Conservation (phyloP, 2,113 vertebrate genomes). For the Perca flavescens region DNA sequence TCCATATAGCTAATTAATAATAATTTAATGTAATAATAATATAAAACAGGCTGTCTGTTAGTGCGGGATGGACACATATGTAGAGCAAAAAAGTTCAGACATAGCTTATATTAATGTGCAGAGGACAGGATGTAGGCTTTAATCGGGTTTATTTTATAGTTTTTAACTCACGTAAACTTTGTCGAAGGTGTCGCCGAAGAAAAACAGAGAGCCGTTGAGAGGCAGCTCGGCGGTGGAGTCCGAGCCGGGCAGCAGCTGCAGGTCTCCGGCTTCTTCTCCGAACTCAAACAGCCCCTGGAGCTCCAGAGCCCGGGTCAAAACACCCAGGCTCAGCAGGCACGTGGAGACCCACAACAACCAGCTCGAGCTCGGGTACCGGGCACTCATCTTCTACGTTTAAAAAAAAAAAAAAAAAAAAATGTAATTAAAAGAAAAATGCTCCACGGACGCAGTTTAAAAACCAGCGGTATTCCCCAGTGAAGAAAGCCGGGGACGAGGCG, state of each 20-base stretch:
- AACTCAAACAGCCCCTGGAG: conserved; percentile 61
- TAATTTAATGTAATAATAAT: too few species aligned
- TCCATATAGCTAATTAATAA: too few species aligned
- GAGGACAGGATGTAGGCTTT: too few species aligned
- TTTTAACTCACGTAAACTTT: conserved; percentile 58
- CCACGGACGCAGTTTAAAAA: background rate
- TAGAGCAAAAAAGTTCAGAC: too few species aligned
- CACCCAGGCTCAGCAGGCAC: conserved; percentile 12
- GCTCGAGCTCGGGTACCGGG: conserved; percentile 22
- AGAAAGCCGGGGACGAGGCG: background rate
- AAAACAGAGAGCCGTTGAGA: background rate
- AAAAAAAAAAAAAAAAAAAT: too few species aligned
- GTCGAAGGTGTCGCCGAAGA: conserved; percentile 25
- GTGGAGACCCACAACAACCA: conserved; percentile 6
- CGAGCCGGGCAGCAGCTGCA: conserved; percentile 39
- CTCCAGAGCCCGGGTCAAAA: conserved; percentile 39
- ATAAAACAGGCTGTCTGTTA: too few species aligned
- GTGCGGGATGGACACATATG: too few species aligned
- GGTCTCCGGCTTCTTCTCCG: conserved; percentile 64
- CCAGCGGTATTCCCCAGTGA: background rate
- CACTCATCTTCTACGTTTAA: conserved; percentile 21
- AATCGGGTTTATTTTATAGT: too few species aligned
- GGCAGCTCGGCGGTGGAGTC: conserved; percentile 47
- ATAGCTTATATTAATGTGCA: too few species aligned
- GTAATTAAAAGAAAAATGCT: background rate